These are phyloP conservation scores for Synanthedon vespiformis DNA, from an alignment of 2,888 invertebrate genomes.

Conservation along the genomic window DNA sequence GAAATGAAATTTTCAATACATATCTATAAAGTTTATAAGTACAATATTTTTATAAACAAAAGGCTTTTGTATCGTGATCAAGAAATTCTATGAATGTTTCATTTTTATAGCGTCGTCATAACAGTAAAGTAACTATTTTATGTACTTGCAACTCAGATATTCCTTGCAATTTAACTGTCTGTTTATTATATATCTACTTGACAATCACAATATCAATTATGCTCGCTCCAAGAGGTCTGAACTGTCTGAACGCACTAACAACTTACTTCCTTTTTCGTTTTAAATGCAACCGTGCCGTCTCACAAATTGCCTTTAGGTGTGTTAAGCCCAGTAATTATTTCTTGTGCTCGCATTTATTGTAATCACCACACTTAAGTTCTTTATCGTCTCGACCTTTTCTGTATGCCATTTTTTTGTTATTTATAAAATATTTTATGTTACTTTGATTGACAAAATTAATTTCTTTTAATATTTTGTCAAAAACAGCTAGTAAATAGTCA, in stretches of 20 bases:
- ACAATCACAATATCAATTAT: constrained; percentile 14
- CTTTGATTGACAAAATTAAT: too few species aligned
- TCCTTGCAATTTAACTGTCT: constrained; percentile 12
- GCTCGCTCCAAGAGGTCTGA: constrained; percentile 11
- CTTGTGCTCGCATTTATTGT: constrained; percentile 14
- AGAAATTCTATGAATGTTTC: too few species aligned
- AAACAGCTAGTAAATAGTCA: too few species aligned
- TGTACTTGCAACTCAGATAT: too few species aligned
- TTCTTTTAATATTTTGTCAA: too few species aligned
- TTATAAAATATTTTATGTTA: constrained; percentile 7
- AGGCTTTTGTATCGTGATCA: too few species aligned
- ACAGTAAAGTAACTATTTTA: too few species aligned
- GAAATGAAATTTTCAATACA: too few species aligned
- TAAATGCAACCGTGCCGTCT: neutral
- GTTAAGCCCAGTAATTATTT: constrained; percentile 7
- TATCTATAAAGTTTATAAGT: too few species aligned
- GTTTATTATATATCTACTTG: constrained; percentile 1
- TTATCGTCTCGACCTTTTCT: constrained; percentile 8
- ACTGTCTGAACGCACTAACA: constrained; percentile 12
- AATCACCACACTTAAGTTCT: constrained; percentile 10
- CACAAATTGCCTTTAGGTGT: neutral
- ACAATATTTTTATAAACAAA: too few species aligned
- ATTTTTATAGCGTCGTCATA: too few species aligned
- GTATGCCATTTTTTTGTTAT: constrained; percentile 24
- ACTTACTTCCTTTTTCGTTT: constrained; percentile 7